Conservation (phyloP, 2,888 invertebrate species). For the Caenorhabditis sp. region DNA sequence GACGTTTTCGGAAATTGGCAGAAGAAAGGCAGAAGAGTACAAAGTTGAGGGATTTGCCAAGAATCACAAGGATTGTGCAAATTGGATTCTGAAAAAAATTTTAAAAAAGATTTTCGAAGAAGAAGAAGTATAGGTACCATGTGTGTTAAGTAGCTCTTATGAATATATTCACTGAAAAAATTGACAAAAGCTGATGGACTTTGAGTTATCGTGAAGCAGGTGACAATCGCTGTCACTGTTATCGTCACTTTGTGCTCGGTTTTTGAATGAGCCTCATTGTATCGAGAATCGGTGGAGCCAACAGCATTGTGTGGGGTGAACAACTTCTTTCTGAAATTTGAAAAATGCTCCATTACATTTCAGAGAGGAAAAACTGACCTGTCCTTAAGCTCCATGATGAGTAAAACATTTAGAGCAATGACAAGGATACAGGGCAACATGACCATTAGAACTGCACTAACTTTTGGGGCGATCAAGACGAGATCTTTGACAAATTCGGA, state of each 20-base stretch:
- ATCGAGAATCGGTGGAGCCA: constrained; percentile 42
- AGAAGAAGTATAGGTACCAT: too few species aligned
- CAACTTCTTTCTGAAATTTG: constrained; percentile 46
- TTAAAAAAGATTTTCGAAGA: too few species aligned
- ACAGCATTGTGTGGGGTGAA: constrained; percentile 41
- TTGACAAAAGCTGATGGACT: constrained; percentile 58
- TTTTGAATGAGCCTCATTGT: constrained; percentile 47
- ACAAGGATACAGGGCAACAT: constrained; percentile 64
- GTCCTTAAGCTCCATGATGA: constrained; percentile 61
- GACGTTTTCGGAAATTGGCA: constrained; percentile 60
- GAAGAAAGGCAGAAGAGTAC: constrained; percentile 66
- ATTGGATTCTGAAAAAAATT: constrained; percentile 43
- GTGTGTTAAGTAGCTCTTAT: constrained; percentile 31
- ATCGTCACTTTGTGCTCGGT: constrained; percentile 65
- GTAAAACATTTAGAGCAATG: constrained; percentile 60
- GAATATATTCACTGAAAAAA: constrained; percentile 40
- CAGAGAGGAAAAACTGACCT: constrained; percentile 37
- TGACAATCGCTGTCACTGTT: constrained; percentile 66
- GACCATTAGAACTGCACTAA: constrained; percentile 62
- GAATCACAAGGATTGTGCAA: constrained; percentile 59
- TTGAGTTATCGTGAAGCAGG: constrained; percentile 66
- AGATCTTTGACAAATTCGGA: constrained; percentile 40
- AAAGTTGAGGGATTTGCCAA: constrained; percentile 67
- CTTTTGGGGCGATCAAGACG: constrained; percentile 45
- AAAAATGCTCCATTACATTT: background rate